Conservation (phyloP, 2,888 invertebrate genomes). For the Axea sp. region DNA sequence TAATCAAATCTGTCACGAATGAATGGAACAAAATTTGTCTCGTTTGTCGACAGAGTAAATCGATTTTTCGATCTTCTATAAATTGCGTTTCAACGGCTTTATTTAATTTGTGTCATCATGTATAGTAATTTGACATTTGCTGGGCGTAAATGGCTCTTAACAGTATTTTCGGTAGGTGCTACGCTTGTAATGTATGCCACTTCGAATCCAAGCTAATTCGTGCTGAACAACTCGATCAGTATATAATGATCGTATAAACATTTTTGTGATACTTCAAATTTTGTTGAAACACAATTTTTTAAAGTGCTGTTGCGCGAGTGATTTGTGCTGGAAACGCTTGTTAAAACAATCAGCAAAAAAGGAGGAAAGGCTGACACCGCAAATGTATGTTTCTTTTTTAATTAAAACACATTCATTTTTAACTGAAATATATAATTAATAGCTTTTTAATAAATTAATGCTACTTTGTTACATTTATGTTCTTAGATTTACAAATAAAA, state of each 20-base stretch:
- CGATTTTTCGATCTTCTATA: slow-evolving; percentile 15
- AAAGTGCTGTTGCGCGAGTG: slow-evolving; percentile 32
- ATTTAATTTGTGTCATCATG: slow-evolving; percentile 51
- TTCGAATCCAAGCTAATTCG: slow-evolving; percentile 61
- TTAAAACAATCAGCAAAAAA: slow-evolving; percentile 11
- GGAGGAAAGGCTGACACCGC: slow-evolving; percentile 30
- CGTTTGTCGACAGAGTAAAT: neutral
- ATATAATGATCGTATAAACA: slow-evolving; percentile 46
- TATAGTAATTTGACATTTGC: slow-evolving; percentile 67
- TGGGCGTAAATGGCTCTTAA: slow-evolving; percentile 68
- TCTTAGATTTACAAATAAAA: too few species aligned
- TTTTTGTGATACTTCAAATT: slow-evolving; percentile 29
- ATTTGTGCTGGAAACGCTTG: slow-evolving; percentile 33
- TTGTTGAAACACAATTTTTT: slow-evolving; percentile 21
- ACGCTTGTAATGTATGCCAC: slow-evolving; percentile 65
- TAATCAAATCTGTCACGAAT: slow-evolving; percentile 3
- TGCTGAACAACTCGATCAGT: slow-evolving; percentile 50
- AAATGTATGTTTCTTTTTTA: slow-evolving; percentile 38
- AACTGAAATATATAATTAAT: too few species aligned
- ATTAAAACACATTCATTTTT: too few species aligned
- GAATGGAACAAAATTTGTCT: slow-evolving; percentile 2
- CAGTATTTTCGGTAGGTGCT: slow-evolving; percentile 65
- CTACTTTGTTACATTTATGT: too few species aligned
- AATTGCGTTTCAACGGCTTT: slow-evolving; percentile 18
- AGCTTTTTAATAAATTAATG: too few species aligned